Base-by-base conservation (phyloP, 2,797 vertebrate species). In the Taeniopygia guttata region DNA sequence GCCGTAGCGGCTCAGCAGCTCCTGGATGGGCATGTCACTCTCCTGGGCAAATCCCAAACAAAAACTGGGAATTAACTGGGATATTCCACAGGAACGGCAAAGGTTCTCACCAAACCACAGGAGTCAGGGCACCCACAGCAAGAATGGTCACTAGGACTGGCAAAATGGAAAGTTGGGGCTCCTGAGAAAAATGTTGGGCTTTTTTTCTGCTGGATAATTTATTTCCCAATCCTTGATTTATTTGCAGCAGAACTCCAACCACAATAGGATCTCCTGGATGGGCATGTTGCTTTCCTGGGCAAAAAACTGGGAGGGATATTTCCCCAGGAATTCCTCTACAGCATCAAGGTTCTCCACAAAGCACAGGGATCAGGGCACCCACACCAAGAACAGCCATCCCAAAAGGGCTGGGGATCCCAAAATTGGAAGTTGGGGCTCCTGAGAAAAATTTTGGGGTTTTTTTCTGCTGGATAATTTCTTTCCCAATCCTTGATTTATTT, bases 1-100 rank as follows among this genome's bases (percentile, higher is more conserved):
- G 87, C 99, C 99, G 8, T 99, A 99, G 76, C 99, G 98, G 94
- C 98, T 99, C 74, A 99, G 97, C 60, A 99, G 98, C 96, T 99
- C 99, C 89, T 99, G 98, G 96, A 99, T 99, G 68, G 99, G 99
- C 99, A 99, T 99, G 79, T 99, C 99, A 7, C 99, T 99, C 89
- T 99, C 99, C 99, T 99, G 84, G 62, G 7, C 29, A 79, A 49
- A 27, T 73, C 2, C 56, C 93, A 86, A 52, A 30, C 27, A 80
- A 19, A 87, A 46, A 13, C 23, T 17, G 38, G 56, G 16, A 21
- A 21, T 84, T 9, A 55, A 5, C 36, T 2, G 38, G 48, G 9
- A 29, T 3, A 13, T 18, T 23, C 22, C 56, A 36, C n/a, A 17
- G 55, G n/a, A 58, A 58, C 3, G 7, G 14, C 21, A 23, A 6